A percentile compares a stretch with the other conserved stretches of the same genome.
phyloP scores from a whole-genome alignment of 1,140 invertebrate genomes.

The Acromyrmex echinatior region DNA sequence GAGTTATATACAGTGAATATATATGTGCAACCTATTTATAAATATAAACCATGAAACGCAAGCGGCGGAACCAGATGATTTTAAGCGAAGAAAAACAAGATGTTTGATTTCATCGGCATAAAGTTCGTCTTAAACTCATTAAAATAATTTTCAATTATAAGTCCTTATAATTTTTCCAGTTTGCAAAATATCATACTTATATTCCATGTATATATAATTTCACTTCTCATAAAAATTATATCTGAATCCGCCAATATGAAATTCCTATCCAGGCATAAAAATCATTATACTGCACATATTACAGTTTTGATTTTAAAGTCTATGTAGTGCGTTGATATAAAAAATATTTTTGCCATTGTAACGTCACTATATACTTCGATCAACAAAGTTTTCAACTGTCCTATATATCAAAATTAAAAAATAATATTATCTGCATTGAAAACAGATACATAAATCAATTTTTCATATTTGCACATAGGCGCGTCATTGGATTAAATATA shows the following conservation, averaged over 20 bases:
- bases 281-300: slow-evolving; percentile 13
- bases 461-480: background rate
- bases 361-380: background rate
- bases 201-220: slow-evolving; percentile 5
- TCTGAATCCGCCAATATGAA: slow-evolving; percentile 25
- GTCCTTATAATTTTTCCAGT: background rate
- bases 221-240: slow-evolving; percentile 7
- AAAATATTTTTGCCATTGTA: background rate
- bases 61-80: background rate
- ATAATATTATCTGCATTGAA: slow-evolving; percentile 31
- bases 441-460: slow-evolving; percentile 39
- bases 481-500: background rate
- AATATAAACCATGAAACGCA: slow-evolving; percentile 37
- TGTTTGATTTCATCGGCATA: background rate
- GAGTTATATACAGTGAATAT: slow-evolving; percentile 45
- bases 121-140: background rate
- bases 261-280: slow-evolving; percentile 12
- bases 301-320: background rate
- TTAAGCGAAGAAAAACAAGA: slow-evolving; percentile 1
- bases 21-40: background rate
- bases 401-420: slow-evolving; percentile 5
- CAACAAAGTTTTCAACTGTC: background rate
- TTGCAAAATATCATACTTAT: background rate
- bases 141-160: background rate
- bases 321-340: slow-evolving; percentile 9